Evolutionary conservation across 2,888 invertebrate genomes (phyloP).

Genomic region (Patella ulyssiponensis): DNA sequence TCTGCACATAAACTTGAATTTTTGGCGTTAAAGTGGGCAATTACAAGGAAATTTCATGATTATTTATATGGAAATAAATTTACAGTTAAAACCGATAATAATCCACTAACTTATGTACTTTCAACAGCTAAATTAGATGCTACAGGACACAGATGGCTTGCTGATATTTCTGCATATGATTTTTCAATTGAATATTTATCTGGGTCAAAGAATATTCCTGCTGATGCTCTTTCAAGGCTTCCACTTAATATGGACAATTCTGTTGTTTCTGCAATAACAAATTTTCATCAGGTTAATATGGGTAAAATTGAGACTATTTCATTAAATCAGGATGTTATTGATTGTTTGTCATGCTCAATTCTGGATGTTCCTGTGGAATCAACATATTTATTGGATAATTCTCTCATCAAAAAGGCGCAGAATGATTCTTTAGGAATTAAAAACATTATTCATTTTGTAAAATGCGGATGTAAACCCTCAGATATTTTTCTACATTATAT

Average conservation of each 20-base stretch:
- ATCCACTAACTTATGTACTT: slow-evolving; percentile 40
- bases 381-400: too few species aligned
- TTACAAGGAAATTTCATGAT: slow-evolving; percentile 33
- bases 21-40: slow-evolving; percentile 36
- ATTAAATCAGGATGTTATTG: background rate
- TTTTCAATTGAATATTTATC: slow-evolving; percentile 40
- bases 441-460: slow-evolving; percentile 9
- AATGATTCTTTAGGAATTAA: background rate
- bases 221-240: slow-evolving; percentile 42
- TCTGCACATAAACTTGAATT: too few species aligned
- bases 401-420: too few species aligned
- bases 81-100: slow-evolving; percentile 38
- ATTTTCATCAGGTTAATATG: slow-evolving; percentile 14
- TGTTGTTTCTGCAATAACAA: slow-evolving; percentile 14
- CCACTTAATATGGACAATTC: slow-evolving; percentile 11
- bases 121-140: slow-evolving; percentile 38
- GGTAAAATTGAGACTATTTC: slow-evolving; percentile 3
- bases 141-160: slow-evolving; percentile 40
- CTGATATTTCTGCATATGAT: slow-evolving; percentile 32
- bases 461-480: background rate
- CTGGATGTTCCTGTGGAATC: too few species aligned
- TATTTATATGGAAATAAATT: slow-evolving; percentile 29
- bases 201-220: slow-evolving; percentile 37
- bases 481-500: background rate
- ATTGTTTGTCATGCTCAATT: too few species aligned